Evolutionary conservation across 2,113 vertebrate genomes (phyloP).

Genomic region (Chroicocephalus ridibundus): DNA sequence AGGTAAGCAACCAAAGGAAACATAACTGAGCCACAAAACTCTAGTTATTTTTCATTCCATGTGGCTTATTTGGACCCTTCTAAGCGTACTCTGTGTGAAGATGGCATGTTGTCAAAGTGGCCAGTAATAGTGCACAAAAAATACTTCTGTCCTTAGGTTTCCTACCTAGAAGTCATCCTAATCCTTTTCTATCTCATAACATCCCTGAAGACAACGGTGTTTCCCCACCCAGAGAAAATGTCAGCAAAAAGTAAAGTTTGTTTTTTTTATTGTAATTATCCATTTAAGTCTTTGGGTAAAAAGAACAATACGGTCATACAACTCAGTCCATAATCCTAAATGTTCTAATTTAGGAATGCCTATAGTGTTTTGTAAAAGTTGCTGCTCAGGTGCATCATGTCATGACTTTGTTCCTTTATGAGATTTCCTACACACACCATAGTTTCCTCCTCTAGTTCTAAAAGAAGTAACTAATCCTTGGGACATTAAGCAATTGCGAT

Average conservation of each 20-base stretch:
- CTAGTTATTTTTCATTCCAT: not conserved
- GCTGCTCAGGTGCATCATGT: not conserved
- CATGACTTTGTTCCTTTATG: not conserved
- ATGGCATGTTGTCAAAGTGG: not conserved
- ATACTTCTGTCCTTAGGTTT: not conserved
- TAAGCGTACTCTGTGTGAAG: not conserved
- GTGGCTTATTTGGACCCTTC: not conserved
- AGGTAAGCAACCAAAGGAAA: not conserved
- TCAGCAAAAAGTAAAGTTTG: not conserved
- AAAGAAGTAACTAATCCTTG: not conserved
- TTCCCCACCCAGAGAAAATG: not conserved
- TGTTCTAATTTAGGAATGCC: not conserved
- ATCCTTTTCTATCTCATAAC: not conserved
- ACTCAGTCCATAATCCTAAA: not conserved
- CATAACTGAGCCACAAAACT: not conserved
- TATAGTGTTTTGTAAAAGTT: not conserved
- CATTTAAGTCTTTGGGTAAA: not conserved
- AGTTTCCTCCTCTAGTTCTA: not conserved
- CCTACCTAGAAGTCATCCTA: not conserved
- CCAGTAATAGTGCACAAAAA: not conserved
- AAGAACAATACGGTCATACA: not conserved
- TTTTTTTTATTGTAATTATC: not conserved
- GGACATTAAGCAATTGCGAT: not conserved
- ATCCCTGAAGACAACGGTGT: not conserved
- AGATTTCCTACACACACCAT: not conserved